Percentiles rank a stretch among this genome's conserved stretches.
phyloP scores from a whole-genome alignment of 2,113 vertebrate species.

The Oncorhynchus kisutch region DNA sequence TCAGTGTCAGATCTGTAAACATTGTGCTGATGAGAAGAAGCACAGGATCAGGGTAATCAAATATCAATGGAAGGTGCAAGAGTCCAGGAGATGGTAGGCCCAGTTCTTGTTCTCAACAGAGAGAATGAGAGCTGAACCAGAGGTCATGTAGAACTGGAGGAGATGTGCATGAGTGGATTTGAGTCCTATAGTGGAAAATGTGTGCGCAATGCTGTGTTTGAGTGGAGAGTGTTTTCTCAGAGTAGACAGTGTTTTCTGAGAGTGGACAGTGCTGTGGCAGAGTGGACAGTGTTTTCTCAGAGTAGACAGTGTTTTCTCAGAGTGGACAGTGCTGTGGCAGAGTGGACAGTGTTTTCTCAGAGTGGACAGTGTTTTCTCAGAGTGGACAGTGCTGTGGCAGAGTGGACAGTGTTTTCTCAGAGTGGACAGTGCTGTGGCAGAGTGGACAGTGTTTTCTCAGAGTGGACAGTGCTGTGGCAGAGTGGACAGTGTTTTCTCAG shows the following conservation, averaged over 20 bases:
- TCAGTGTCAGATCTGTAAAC: constrained; percentile 49
- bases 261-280: no score
- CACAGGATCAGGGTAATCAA: constrained; percentile 28
- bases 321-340: no score
- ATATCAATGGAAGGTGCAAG: background rate
- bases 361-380: background rate
- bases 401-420: no score
- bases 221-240: background rate
- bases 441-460: no score
- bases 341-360: no score
- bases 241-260: background rate
- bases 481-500: background rate
- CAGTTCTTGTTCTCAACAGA: background rate
- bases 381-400: no score
- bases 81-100: background rate
- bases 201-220: no score
- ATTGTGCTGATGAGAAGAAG: constrained; percentile 36
- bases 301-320: background rate
- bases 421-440: no score
- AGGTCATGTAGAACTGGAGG: background rate
- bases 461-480: no score
- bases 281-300: background rate
- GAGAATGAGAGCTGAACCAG: background rate
- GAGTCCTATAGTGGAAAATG: no score
- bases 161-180: background rate